phyloP scores from a whole-genome alignment of 2,113 vertebrate species.

The Noturus placidus region DNA sequence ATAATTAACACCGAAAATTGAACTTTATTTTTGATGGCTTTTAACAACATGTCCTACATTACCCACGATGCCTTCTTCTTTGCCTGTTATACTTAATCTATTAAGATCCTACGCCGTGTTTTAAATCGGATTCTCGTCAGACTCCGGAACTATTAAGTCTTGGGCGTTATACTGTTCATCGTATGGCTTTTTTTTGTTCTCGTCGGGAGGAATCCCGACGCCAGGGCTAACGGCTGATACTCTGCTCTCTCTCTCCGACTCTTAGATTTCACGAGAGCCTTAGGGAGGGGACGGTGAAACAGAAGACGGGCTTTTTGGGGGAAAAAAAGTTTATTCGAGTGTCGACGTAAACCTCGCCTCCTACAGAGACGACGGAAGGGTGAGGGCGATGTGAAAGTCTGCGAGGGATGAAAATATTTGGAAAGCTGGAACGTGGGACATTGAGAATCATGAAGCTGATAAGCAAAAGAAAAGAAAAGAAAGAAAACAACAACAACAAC shows the following conservation, averaged over 20 bases:
- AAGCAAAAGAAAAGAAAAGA: slow-evolving; percentile 12
- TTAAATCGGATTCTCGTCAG: not conserved
- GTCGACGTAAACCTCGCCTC: slow-evolving; percentile 57
- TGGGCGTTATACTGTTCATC: no score
- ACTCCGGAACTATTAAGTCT: not conserved
- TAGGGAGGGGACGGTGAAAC: slow-evolving; percentile 65
- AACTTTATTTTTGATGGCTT: not conserved
- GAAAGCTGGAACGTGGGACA: slow-evolving; percentile 35
- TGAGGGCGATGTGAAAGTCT: slow-evolving; percentile 12
- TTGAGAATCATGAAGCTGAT: slow-evolving; percentile 17
- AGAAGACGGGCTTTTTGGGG: slow-evolving; percentile 53
- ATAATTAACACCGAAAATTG: not conserved
- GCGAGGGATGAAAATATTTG: slow-evolving; percentile 23
- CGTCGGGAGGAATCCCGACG: slow-evolving; percentile 52
- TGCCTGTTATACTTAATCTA: not conserved
- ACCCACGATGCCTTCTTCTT: not conserved
- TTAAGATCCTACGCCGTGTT: not conserved
- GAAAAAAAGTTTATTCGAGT: slow-evolving; percentile 53
- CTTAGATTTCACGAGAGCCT: slow-evolving; percentile 64
- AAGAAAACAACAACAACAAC: not conserved
- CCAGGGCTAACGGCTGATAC: slow-evolving; percentile 56
- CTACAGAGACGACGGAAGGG: slow-evolving; percentile 25
- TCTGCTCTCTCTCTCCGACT: slow-evolving; percentile 57
- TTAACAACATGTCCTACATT: not conserved
- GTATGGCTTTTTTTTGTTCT: slow-evolving; percentile 23